Evolutionary conservation across 2,113 vertebrate genomes (phyloP).

Genomic region (Spilogale gracilis): DNA sequence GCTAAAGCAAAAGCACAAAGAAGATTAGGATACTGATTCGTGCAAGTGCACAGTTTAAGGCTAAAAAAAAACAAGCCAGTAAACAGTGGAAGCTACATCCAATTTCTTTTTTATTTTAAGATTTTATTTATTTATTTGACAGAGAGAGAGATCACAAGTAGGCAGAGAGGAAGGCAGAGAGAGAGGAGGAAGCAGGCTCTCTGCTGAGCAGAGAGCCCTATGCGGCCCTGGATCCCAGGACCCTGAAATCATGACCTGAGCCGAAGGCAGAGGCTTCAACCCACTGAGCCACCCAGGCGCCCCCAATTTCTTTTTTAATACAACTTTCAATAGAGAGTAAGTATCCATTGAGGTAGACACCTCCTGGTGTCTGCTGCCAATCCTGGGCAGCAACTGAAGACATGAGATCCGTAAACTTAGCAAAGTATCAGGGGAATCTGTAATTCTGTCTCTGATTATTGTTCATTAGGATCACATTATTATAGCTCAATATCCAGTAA

Average conservation of each 20-base stretch:
- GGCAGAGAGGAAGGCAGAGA: no score
- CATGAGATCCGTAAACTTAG: not conserved
- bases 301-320: not conserved
- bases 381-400: not conserved
- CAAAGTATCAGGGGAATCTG: not conserved
- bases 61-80: not conserved
- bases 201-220: no score
- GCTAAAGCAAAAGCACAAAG: not conserved
- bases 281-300: no score
- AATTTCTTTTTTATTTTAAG: not conserved
- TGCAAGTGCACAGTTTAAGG: not conserved
- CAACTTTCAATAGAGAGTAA: not conserved
- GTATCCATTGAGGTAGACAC: not conserved
- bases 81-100: not conserved
- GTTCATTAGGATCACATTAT: not conserved
- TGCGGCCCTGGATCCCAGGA: no score
- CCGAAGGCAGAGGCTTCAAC: no score
- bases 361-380: no score
- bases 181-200: no score
- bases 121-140: no score
- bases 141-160: no score
- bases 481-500: not conserved
- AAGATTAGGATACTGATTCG: not conserved
- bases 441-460: conserved; percentile 9
- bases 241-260: no score